Evolutionary conservation across 1,140 invertebrate genomes (phyloP).

Genomic region (Sesamia nonagrioides): DNA sequence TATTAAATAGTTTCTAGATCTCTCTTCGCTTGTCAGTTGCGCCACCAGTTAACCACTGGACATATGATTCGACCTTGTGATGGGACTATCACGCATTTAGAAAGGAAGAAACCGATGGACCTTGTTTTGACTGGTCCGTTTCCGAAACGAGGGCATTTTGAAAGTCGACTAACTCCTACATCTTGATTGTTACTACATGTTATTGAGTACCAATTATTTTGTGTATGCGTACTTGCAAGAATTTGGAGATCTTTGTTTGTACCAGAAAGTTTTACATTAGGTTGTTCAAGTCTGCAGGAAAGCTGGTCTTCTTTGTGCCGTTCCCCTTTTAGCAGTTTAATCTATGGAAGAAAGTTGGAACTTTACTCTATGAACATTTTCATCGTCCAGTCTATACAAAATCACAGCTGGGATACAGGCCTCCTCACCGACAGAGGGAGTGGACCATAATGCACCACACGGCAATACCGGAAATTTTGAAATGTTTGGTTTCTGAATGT

Average conservation of each 20-base stretch:
- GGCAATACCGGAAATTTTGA: no score
- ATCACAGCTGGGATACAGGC: no score
- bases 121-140: slow-evolving; percentile 58
- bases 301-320: background rate
- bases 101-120: slow-evolving; percentile 67
- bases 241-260: background rate
- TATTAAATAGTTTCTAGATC: background rate
- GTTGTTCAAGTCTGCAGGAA: background rate
- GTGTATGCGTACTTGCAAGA: background rate
- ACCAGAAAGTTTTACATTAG: background rate
- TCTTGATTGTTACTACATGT: slow-evolving; percentile 24
- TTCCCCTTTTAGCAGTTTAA: no score
- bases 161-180: slow-evolving; percentile 52
- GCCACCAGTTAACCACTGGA: slow-evolving; percentile 46
- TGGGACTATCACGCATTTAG: slow-evolving; percentile 66
- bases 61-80: slow-evolving; percentile 66
- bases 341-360: no score
- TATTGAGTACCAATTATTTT: slow-evolving; percentile 26
- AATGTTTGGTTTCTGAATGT: no score
- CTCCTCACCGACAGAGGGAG: no score
- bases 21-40: slow-evolving; percentile 22
- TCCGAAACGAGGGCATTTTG: slow-evolving; percentile 64
- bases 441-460: no score
- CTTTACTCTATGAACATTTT: no score
- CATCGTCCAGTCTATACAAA: no score